Conservation (phyloP, 2,113 vertebrate genomes). For the Rhagologus leucostigma region DNA sequence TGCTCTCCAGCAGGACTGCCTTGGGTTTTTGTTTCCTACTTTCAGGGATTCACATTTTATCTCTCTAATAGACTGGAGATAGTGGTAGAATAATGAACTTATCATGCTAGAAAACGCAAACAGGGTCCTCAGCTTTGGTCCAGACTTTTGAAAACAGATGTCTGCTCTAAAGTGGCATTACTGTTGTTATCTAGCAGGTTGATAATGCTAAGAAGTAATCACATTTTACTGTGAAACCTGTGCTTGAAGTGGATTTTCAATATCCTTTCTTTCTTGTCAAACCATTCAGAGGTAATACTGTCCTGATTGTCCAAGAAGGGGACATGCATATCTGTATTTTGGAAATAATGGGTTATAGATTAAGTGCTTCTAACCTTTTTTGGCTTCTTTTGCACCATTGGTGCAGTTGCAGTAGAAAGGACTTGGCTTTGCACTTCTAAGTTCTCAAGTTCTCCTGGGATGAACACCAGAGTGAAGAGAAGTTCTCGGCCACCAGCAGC, state of each 20-base stretch:
- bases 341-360: neutral
- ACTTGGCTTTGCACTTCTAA: neutral
- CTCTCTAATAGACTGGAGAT: neutral
- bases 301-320: neutral
- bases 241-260: neutral
- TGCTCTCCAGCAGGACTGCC: neutral
- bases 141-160: neutral
- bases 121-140: neutral
- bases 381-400: neutral
- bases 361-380: neutral
- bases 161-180: neutral
- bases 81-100: neutral
- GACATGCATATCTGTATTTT: neutral
- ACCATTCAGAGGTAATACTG: neutral
- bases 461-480: neutral
- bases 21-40: neutral
- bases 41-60: neutral
- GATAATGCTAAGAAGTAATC: neutral
- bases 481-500: neutral
- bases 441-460: neutral
- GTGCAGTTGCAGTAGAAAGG: neutral
- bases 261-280: neutral
- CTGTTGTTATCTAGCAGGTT: neutral
- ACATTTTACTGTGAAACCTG: neutral
- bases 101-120: neutral